phyloP scores from a whole-genome alignment of 35 echinoderm and acorn worm species.

The Ptychodera flava region DNA sequence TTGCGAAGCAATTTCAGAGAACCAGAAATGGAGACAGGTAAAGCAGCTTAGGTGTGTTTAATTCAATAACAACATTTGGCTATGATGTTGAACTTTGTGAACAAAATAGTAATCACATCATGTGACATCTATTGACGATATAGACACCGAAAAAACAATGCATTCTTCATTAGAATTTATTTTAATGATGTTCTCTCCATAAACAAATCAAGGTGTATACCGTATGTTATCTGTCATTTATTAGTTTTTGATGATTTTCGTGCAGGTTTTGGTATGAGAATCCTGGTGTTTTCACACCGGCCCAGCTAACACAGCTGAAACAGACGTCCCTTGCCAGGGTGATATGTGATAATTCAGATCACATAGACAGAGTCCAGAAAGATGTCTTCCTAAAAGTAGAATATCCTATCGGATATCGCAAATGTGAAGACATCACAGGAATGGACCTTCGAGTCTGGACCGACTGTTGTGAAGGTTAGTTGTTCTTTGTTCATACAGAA shows the following conservation, averaged over 20 bases:
- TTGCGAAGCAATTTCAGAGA: slow-evolving; percentile 63
- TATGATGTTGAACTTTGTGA: too few relatives aligned
- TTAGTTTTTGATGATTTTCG: too few relatives aligned
- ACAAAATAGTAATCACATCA: background rate
- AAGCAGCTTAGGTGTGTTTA: too few relatives aligned
- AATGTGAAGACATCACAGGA: slow-evolving; percentile 61
- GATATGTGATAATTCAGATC: slow-evolving; percentile 79
- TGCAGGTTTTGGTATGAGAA: slow-evolving; percentile 98
- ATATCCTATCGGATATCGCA: slow-evolving; percentile 59
- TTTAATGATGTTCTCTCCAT: background rate
- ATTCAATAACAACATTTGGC: too few relatives aligned
- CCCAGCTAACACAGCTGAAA: slow-evolving; percentile 86
- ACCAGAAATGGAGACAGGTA: slow-evolving; percentile 88
- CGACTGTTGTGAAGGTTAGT: slow-evolving; percentile 87
- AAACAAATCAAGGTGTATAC: background rate
- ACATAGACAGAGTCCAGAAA: slow-evolving; percentile 57
- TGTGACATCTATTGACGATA: background rate
- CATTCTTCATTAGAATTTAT: background rate
- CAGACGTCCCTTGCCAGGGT: slow-evolving; percentile 64
- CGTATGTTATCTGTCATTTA: too few relatives aligned
- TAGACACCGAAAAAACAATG: background rate
- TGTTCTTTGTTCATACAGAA: background rate
- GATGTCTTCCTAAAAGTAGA: slow-evolving; percentile 69
- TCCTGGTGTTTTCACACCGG: slow-evolving; percentile 76
- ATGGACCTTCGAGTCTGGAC: slow-evolving; percentile 96